A percentile compares a stretch with the other conserved stretches of the same genome.
Conservation (phyloP, 2,113 vertebrate species). For the Eleginops maclovinus region DNA sequence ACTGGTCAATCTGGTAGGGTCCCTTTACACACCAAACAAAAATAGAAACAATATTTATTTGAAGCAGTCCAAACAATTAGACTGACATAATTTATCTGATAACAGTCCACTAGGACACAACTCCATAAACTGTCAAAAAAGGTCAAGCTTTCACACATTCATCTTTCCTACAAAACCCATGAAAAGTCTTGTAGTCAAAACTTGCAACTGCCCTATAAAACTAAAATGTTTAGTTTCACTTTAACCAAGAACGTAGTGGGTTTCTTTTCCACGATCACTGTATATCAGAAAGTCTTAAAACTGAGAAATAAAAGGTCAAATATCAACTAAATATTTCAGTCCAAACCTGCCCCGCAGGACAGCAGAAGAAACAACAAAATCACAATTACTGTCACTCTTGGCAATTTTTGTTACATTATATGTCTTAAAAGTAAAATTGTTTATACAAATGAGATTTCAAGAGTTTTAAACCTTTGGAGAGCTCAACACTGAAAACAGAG, state of each 20-base stretch:
- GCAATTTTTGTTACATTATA: conserved; percentile 25
- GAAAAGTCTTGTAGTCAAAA: conserved; percentile 34
- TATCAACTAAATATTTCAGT: conserved; percentile 52
- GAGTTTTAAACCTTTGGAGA: conserved; percentile 38
- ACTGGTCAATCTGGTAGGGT: conserved; percentile 78
- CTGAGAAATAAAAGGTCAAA: conserved; percentile 44
- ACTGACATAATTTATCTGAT: conserved; percentile 30
- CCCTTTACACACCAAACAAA: conserved; percentile 78
- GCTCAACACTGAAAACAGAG: conserved; percentile 27
- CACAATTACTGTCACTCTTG: conserved; percentile 43
- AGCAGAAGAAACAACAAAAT: conserved; percentile 37
- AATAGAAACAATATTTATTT: conserved; percentile 74
- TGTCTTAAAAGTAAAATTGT: conserved; percentile 40
- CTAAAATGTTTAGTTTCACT: conserved; percentile 45
- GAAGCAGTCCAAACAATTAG: conserved; percentile 68
- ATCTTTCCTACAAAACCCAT: conserved; percentile 49
- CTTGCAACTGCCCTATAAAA: conserved; percentile 51
- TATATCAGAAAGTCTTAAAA: conserved; percentile 42
- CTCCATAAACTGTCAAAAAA: conserved; percentile 49
- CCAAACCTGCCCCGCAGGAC: conserved; percentile 16
- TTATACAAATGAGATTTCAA: conserved; percentile 14
- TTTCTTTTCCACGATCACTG: conserved; percentile 19
- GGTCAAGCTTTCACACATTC: conserved; percentile 57
- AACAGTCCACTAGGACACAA: conserved; percentile 42
- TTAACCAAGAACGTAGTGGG: conserved; percentile 19